Percentiles rank a stretch among this genome's conserved stretches.
phyloP scores from a whole-genome alignment of 2,888 invertebrate species.

The Andrena bucephala region DNA sequence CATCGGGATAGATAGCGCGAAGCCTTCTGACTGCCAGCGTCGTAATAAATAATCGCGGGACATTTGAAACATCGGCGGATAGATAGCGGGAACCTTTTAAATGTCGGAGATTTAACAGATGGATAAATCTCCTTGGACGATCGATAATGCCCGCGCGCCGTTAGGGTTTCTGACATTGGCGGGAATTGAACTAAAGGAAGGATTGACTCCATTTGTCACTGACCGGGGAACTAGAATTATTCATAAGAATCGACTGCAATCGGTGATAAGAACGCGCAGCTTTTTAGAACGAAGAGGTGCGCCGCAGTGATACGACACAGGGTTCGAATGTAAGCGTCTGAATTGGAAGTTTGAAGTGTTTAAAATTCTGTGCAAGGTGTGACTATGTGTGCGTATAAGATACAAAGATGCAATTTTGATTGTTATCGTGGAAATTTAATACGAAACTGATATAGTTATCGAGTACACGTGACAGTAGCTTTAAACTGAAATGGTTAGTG shows the following conservation, averaged over 20 bases:
- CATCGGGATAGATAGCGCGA: constrained; percentile 37
- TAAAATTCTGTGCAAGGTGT: too few species aligned
- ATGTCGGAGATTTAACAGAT: constrained; percentile 32
- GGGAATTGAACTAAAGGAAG: neutral
- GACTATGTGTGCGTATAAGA: too few species aligned
- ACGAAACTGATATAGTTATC: too few species aligned
- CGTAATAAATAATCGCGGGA: constrained; percentile 41
- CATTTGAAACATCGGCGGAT: constrained; percentile 27
- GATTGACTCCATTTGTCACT: constrained; percentile 17
- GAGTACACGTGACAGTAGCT: too few species aligned
- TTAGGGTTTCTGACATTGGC: neutral
- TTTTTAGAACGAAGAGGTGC: too few species aligned
- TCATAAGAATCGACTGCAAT: neutral
- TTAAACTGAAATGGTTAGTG: too few species aligned
- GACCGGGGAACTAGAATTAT: neutral
- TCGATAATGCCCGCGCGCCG: constrained; percentile 18
- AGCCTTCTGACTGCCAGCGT: constrained; percentile 11
- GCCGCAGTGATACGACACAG: too few species aligned
- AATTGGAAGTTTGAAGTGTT: too few species aligned
- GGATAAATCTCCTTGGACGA: constrained; percentile 26
- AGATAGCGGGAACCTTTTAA: constrained; percentile 41
- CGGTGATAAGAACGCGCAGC: constrained; percentile 10
- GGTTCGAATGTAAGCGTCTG: too few species aligned
- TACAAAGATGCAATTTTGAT: too few species aligned
- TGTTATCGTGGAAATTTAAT: too few species aligned